phyloP scores from a whole-genome alignment of 2,797 vertebrate species.

The Scolopax rusticola region DNA sequence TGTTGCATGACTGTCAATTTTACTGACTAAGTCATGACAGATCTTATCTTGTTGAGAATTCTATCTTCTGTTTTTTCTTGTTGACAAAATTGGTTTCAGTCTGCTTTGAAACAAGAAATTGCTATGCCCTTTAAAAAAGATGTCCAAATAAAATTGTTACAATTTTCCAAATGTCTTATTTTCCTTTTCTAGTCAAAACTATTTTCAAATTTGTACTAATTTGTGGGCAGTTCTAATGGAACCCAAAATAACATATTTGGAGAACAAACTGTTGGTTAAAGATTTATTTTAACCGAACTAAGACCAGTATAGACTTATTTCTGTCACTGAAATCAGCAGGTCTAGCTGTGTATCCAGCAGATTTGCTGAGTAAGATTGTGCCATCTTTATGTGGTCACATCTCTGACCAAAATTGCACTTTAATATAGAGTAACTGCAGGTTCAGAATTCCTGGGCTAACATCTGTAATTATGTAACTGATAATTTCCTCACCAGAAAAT shows the following conservation, averaged over 20 bases:
- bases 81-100: not conserved
- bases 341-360: not conserved
- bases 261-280: not conserved
- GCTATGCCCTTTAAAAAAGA: not conserved
- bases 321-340: not conserved
- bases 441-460: conserved; percentile 47
- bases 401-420: conserved; percentile 31
- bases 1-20: not conserved
- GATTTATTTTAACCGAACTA: not conserved
- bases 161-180: not conserved
- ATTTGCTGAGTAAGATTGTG: conserved; percentile 60
- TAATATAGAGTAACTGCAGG: conserved; percentile 19
- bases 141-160: not conserved
- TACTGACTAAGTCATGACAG: not conserved
- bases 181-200: not conserved
- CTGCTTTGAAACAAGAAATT: not conserved
- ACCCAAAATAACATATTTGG: not conserved
- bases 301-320: not conserved
- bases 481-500: conserved; percentile 55
- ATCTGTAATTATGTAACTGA: conserved; percentile 62
- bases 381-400: conserved; percentile 15
- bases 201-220: conserved; percentile 16
- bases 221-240: not conserved
- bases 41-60: not conserved
- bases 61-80: not conserved